Base-by-base conservation (phyloP, 2,888 invertebrate species). In the Rosalia funebris region DNA sequence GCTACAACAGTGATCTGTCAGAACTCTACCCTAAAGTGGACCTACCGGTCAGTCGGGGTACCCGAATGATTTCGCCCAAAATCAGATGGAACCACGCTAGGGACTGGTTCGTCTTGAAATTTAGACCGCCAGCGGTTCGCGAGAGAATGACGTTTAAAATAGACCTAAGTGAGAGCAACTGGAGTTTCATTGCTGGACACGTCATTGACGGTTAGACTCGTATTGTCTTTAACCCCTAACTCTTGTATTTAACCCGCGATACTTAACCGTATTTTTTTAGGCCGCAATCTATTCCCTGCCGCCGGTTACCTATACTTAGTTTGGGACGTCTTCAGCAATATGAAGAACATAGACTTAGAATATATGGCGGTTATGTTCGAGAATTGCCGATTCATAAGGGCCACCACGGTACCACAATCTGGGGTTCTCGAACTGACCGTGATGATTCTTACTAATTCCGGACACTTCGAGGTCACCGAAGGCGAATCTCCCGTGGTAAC, bases 51-150 rank as follows among this genome's bases (percentile, higher is more conserved):
- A 90, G 93, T 0, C 86, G 90, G 41, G 71, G 66, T 5, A 71
- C 71, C n/a, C 62, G 64, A 7, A 70, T 69, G 69, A 66, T 71
- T 10, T 86, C 93, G 0, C 90, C 93, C 2, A 82, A 91, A 1
- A 86, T 96, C n/a, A 87, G 87, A 63, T 96, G 96, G 95, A 92
- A 96, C 70, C 96, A 96, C 73, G 85, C 86, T 12, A 88, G 89
- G 61, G 88, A 91, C 63, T 92, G 91, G 91, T 83, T 87, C 69
- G 89, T 91, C 0, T 87, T 89, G 15, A 17, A 39, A 14, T 57
- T 47, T 39, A 34, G 16, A 1, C 9, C 25, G 2, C 71, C 62
- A 55, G 66, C 75, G 72, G 85, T 86, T 56, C 87, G 87, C 19
- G 88, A 90, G 0, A 91, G 91, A 70, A 83, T 88, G 46, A 81